Evolutionary conservation across 2,888 invertebrate species (phyloP).

Genomic region (Salpingus planirostris): DNA sequence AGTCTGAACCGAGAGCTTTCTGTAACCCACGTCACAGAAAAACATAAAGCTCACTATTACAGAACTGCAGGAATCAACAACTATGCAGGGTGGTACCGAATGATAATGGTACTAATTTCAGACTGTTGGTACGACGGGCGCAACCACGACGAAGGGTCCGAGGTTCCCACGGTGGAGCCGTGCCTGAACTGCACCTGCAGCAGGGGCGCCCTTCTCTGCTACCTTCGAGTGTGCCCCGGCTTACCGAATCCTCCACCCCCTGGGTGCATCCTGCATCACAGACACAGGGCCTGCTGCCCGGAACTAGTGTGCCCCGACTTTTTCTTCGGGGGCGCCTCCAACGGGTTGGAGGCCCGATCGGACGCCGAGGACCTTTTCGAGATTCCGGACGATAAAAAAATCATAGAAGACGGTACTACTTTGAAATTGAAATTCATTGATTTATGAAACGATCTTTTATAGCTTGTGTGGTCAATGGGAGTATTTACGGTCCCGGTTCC

Average conservation of each 20-base stretch:
- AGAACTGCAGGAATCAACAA: too few relatives aligned
- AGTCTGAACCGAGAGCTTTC: too few relatives aligned
- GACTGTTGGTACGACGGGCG: constrained; percentile 67
- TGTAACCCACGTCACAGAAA: too few relatives aligned
- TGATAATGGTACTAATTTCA: constrained; percentile 27
- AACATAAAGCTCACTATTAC: neutral
- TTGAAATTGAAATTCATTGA: constrained; percentile 1
- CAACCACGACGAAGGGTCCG: constrained; percentile 55
- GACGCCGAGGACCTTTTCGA: constrained; percentile 23
- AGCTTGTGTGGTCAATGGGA: constrained; percentile 65
- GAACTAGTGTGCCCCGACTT: constrained; percentile 65
- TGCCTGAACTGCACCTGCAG: constrained; percentile 71
- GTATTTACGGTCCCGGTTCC: constrained; percentile 68
- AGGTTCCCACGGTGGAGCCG: constrained; percentile 62
- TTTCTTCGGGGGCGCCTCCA: constrained; percentile 19
- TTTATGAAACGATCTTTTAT: too few relatives aligned
- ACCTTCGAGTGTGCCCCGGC: constrained; percentile 65
- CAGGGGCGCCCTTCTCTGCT: constrained; percentile 64
- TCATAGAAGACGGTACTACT: constrained; percentile 4
- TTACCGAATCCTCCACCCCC: constrained; percentile 66
- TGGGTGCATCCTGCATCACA: constrained; percentile 63
- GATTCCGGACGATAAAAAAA: neutral
- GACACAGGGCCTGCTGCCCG: constrained; percentile 65
- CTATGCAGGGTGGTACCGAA: too few relatives aligned
- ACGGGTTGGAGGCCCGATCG: constrained; percentile 31